These are phyloP conservation scores for Malachius bipustulatus DNA, from an alignment of 2,888 invertebrate species.

Conservation along the genomic window DNA sequence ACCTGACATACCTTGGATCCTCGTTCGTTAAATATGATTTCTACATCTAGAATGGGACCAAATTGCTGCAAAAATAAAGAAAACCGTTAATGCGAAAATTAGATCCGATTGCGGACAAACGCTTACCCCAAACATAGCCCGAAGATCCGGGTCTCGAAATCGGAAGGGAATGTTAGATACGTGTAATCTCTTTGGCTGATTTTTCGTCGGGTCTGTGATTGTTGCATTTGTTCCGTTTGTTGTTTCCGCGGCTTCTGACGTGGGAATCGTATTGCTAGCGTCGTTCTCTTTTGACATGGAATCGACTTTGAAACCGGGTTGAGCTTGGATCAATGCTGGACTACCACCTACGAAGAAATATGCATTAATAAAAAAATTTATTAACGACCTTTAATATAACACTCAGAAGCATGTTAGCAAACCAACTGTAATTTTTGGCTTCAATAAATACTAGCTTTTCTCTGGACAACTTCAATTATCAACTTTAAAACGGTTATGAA, in stretches of 20 bases:
- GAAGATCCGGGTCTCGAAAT: conserved; percentile 96
- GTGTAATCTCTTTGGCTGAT: conserved; percentile 90
- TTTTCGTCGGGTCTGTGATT: conserved; percentile 47
- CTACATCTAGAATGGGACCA: conserved; percentile 97
- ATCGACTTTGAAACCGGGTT: conserved; percentile 6
- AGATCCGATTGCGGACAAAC: background rate
- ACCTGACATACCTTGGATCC: conserved; percentile 90
- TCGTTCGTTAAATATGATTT: conserved; percentile 99
- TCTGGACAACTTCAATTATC: too few species aligned
- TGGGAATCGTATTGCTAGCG: conserved; percentile 22
- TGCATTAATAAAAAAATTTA: too few species aligned
- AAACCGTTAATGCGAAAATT: conserved; percentile 1
- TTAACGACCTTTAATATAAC: too few species aligned
- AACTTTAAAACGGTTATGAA: too few species aligned
- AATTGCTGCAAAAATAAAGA: conserved; percentile 74
- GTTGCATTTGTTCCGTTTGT: conserved; percentile 34
- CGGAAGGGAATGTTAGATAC: conserved; percentile 99
- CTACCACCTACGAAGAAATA: conserved; percentile 1
- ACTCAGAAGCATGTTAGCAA: too few species aligned
- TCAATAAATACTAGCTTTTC: too few species aligned
- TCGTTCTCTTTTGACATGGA: conserved; percentile 19
- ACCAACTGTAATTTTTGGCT: too few species aligned
- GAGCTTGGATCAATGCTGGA: background rate
- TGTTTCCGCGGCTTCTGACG: conserved; percentile 23
- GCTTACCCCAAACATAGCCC: conserved; percentile 97